Base-by-base conservation (phyloP, 2,888 invertebrate genomes). In the Thelaira solivaga region DNA sequence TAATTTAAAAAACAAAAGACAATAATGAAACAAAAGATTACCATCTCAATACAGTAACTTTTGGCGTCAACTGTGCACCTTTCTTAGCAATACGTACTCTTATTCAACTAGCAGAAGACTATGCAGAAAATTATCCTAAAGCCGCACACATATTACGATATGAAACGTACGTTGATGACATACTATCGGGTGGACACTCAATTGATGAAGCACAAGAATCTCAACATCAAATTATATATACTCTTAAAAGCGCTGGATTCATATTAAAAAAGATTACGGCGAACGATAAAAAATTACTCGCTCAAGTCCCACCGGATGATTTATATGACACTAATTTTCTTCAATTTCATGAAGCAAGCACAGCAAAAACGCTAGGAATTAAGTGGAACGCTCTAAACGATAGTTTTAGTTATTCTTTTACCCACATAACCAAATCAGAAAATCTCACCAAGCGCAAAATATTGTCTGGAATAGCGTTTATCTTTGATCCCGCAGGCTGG, bases 401-500 rank as follows among this genome's bases (percentile, higher is more conserved):
- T 34, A 11, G 24, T 8, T 72, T 72, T 22, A 41, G 11, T 16
- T 72, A 45, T 5, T 7, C 26, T 4, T 39, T 51, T 16, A 10
- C 36, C 8, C 34, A 18, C 0, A 8, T 41, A 1, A 0, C 18
- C 6, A 10, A 4, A 0, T 4, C 13, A 1, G 6, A 2, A 39
- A 26, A 18, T n/a, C 10, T n/a, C 7, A 57, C 73, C 11, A 65
- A 57, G 39, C n/a, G 49, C 0, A 34, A 73, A 39, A 36, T 55
- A 20, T 18, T 57, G 1, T 55, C 62, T 0, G 11, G 18, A 1
- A 16, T 72, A 13, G 61, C 71, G 10, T 29, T 24, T 18, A 10
- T 69, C 4, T 61, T 61, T 16, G 69, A 61, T 22, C 69, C 69
- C 1, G 43, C 47, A n/a, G 61, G 67, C 7, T 74, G 74, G 61